These are phyloP conservation scores for Coleophora flavipennella DNA, from an alignment of 2,888 invertebrate species.

Conservation along the genomic window DNA sequence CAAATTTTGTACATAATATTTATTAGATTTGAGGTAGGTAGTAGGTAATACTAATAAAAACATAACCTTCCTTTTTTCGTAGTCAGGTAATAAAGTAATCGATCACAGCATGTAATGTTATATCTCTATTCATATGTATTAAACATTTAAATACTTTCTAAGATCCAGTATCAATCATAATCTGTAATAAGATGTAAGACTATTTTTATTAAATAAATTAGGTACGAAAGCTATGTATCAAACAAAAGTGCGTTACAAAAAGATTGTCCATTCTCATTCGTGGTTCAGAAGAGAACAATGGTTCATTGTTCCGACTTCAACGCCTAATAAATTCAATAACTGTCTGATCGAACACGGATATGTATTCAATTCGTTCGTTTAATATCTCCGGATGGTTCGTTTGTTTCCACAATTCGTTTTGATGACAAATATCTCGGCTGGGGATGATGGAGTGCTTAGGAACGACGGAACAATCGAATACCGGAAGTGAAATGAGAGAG, in stretches of 20 bases:
- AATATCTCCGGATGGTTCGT: constrained; percentile 1
- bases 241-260: constrained; percentile 24
- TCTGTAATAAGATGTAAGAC: constrained; percentile 18
- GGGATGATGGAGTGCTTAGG: neutral
- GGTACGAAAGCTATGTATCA: constrained; percentile 24
- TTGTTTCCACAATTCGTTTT: constrained; percentile 28
- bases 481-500: neutral
- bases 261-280: constrained; percentile 28
- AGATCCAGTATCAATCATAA: constrained; percentile 28
- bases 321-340: constrained; percentile 43
- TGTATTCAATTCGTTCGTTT: constrained; percentile 20
- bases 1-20: too few relatives aligned
- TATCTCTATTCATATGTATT: neutral
- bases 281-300: constrained; percentile 41
- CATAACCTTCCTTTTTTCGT: too few relatives aligned
- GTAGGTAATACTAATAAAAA: too few relatives aligned
- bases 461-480: too few relatives aligned
- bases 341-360: constrained; percentile 15
- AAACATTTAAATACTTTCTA: too few relatives aligned
- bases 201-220: constrained; percentile 25
- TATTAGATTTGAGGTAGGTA: too few relatives aligned
- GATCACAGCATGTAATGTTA: neutral
- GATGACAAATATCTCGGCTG: constrained; percentile 41
- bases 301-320: constrained; percentile 50
- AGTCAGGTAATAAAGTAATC: neutral